Conservation (phyloP, 1,140 invertebrate species). For the Drosophila santomea region DNA sequence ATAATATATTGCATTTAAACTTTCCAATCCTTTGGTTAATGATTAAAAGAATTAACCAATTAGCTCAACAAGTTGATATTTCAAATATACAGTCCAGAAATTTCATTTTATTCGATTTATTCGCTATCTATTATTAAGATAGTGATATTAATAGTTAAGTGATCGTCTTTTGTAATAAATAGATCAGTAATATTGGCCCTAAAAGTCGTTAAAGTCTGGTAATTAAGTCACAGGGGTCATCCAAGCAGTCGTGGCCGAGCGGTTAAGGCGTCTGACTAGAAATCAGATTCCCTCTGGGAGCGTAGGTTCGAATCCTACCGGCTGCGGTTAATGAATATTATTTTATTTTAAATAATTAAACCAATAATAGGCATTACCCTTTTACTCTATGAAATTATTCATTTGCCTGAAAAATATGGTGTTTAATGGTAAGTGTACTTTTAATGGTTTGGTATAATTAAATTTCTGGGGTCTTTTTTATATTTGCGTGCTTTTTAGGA, state of each 20-base stretch:
- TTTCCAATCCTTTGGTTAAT: too few relatives aligned
- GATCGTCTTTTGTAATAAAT: not conserved
- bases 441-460: too few relatives aligned
- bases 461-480: too few relatives aligned
- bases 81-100: too few relatives aligned
- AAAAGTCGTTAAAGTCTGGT: not conserved
- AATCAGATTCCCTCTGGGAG: constrained; percentile 94
- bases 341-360: not conserved
- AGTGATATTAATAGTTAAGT: not conserved
- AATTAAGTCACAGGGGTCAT: not conserved
- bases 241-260: constrained; percentile 91
- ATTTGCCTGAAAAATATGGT: too few relatives aligned
- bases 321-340: constrained; percentile 86
- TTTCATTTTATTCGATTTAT: too few relatives aligned
- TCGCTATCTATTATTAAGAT: not conserved
- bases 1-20: too few relatives aligned
- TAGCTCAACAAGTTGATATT: too few relatives aligned
- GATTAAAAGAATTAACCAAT: too few relatives aligned
- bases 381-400: too few relatives aligned
- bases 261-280: constrained; percentile 94
- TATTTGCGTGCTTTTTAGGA: not conserved
- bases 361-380: not conserved
- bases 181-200: not conserved
- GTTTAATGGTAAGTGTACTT: too few relatives aligned
- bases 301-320: constrained; percentile 94